Evolutionary conservation across 53 echinoderm and acorn worm genomes (phyloP).

Genomic region (Patiria pectinifera): DNA sequence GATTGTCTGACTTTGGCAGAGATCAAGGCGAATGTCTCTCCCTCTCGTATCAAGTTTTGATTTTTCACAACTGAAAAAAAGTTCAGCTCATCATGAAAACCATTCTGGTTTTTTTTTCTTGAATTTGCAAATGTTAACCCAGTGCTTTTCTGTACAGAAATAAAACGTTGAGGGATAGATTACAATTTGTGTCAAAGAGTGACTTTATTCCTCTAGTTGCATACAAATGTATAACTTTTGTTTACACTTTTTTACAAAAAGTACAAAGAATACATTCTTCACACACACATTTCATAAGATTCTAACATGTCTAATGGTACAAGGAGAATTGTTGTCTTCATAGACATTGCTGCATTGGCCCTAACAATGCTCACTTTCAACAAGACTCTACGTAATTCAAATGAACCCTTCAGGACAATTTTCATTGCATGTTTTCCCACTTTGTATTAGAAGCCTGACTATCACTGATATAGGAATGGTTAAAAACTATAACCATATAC

Average conservation of each 20-base stretch:
- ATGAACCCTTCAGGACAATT: too few relatives aligned
- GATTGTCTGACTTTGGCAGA: background rate
- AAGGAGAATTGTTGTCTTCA: too few relatives aligned
- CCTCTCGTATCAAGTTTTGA: background rate
- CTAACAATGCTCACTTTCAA: too few relatives aligned
- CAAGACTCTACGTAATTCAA: too few relatives aligned
- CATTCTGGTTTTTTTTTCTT: background rate
- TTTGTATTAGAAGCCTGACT: too few relatives aligned
- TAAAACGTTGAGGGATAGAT: slow-evolving; percentile 22
- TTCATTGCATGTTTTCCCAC: too few relatives aligned
- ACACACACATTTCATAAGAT: too few relatives aligned
- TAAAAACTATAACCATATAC: too few relatives aligned
- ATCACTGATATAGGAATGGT: too few relatives aligned
- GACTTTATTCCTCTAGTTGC: background rate
- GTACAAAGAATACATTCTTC: too few relatives aligned
- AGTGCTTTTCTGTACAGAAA: slow-evolving; percentile 58
- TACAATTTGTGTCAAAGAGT: background rate
- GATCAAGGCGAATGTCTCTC: background rate
- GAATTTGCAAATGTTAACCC: background rate
- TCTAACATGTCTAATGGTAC: too few relatives aligned
- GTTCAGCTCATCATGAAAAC: background rate
- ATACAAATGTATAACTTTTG: background rate
- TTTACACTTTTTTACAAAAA: background rate
- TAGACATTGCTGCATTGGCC: too few relatives aligned
- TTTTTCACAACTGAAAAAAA: background rate